Evolutionary conservation across 64 coral and sea anemone species (phyloP).

Genomic region (Montipora sp.): DNA sequence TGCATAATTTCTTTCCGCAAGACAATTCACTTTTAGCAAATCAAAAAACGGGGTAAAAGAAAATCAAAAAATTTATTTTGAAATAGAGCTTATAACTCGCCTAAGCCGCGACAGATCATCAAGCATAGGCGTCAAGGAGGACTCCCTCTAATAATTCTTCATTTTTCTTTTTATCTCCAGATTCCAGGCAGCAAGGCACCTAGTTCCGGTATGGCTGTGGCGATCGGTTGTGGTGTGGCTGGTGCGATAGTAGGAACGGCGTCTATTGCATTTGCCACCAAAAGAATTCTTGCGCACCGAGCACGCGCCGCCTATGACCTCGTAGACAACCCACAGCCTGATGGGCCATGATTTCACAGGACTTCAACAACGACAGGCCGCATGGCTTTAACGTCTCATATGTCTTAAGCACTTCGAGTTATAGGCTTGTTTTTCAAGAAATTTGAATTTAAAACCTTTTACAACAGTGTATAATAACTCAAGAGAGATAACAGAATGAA

Average conservation of each 20-base stretch:
- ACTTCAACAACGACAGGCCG: background rate
- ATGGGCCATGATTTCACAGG: conserved; percentile 59
- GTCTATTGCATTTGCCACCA: conserved; percentile 95
- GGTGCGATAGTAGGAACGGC: conserved; percentile 94
- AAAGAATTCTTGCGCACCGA: conserved; percentile 88
- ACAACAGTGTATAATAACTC: too few relatives aligned
- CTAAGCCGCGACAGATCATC: background rate
- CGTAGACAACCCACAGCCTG: conserved; percentile 79
- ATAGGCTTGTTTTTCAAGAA: too few relatives aligned
- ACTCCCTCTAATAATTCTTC: background rate
- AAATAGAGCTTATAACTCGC: too few relatives aligned
- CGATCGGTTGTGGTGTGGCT: conserved; percentile 95
- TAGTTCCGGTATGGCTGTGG: conserved; percentile 85
- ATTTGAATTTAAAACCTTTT: too few relatives aligned
- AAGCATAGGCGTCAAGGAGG: background rate
- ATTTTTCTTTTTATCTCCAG: conserved; percentile 17
- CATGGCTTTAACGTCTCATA: background rate
- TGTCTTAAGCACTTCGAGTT: too few relatives aligned
- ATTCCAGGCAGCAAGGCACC: conserved; percentile 72
- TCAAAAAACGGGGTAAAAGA: too few relatives aligned
- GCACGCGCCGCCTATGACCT: conserved; percentile 84
- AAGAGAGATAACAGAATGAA: too few relatives aligned
- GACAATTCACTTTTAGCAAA: too few relatives aligned
- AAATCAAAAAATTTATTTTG: too few relatives aligned
- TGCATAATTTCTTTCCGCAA: too few relatives aligned